Evolutionary conservation across 2,797 vertebrate genomes (phyloP).

Genomic region (Amblyraja radiata): DNA sequence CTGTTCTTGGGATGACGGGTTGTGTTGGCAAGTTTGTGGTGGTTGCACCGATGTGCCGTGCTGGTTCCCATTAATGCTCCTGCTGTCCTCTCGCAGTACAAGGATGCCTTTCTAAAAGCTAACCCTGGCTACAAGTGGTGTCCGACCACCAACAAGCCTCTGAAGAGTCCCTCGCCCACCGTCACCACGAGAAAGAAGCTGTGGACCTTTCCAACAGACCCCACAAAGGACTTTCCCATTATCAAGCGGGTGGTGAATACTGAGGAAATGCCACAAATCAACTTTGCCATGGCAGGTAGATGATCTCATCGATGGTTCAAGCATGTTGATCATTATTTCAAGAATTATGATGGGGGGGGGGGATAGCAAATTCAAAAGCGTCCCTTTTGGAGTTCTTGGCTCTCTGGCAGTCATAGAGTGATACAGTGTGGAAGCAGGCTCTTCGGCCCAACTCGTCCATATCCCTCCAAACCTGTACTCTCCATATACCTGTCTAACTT

Average conservation of each 20-base stretch:
- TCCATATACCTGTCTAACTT: too few species aligned
- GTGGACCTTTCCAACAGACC: slow-evolving; percentile 78
- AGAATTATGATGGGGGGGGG: not conserved
- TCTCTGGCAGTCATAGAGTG: not conserved
- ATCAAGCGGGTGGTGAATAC: slow-evolving; percentile 77
- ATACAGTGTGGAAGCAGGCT: too few species aligned
- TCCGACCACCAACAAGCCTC: slow-evolving; percentile 89
- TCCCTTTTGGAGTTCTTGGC: not conserved
- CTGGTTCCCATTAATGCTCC: not conserved
- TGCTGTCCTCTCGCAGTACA: slow-evolving; percentile 69
- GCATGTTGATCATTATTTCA: not conserved
- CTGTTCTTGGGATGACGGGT: not conserved
- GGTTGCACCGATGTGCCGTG: too few species aligned
- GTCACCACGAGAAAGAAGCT: slow-evolving; percentile 82
- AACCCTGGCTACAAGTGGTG: slow-evolving; percentile 98
- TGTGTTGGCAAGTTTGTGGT: not conserved
- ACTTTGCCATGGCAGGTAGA: slow-evolving; percentile 95
- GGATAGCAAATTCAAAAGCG: not conserved
- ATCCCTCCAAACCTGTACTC: too few species aligned
- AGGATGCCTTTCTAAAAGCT: slow-evolving; percentile 98
- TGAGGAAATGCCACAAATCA: slow-evolving; percentile 85
- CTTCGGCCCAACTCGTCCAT: too few species aligned
- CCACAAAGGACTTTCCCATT: slow-evolving; percentile 76
- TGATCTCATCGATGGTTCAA: slow-evolving; percentile 34
- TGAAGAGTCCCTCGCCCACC: slow-evolving; percentile 73